Evolutionary conservation across 2,797 vertebrate species (phyloP), one percentile per base, ranked within the genome.

Genomic region (Hyperoplus lanceolatus): DNA sequence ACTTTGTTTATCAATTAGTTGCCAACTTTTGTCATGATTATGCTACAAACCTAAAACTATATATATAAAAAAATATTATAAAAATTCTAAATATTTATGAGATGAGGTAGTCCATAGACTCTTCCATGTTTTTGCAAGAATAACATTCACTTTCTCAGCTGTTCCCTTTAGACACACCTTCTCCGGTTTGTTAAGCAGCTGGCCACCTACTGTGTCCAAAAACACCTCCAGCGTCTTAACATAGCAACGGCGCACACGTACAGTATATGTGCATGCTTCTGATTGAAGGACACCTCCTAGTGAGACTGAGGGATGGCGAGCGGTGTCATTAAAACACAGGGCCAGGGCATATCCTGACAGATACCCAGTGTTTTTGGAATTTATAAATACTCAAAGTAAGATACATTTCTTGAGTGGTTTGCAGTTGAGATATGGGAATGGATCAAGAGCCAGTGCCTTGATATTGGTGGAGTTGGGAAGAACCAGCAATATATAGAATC

Each of bases 271-370:
- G 29, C 15, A 39, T 60, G 60, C 21, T 15, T n/a, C 50, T 70
- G 70, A 73, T 66, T 69, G 21, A 92, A 71, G 67, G 96, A 96
- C 70, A 42, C 21, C 21, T 21, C 21, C 21, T 21, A 21, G 21
- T 21, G 21, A 21, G 21, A 2, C 21, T 21, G 21, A 21, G 21
- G 21, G 21, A 21, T 21, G 21, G 21, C 21, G 21, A 21, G 21
- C 21, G 21, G 21, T 21, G 21, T 21, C 21, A 21, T 21, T 21
- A 21, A 21, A 21, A 21, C 21, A 21, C 21, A 2, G 21, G 21
- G 21, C 21, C 21, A 21, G 21, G 21, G 21, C 21, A 21, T 21
- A 21, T 21, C 21, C 21, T 21, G 21, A 21, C 21, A 21, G 21
- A 21, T 2, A 21, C 21, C 21, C 21, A 21, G 21, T 21, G 21